Evolutionary conservation across 2,797 vertebrate species (phyloP).

Genomic region (Pelodytes ibericus): DNA sequence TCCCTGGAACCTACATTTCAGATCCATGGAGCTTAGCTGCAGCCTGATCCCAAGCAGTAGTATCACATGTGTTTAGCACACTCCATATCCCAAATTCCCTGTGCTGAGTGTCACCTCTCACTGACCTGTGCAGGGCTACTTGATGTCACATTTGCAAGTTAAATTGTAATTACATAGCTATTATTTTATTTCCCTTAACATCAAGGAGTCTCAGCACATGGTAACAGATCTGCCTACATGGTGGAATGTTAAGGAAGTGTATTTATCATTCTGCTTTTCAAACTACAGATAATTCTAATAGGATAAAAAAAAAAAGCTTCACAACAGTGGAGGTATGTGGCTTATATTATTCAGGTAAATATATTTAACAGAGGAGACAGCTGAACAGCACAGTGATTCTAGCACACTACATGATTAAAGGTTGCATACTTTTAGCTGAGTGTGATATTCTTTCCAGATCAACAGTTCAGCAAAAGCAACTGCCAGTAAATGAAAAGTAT

Average conservation of each 20-base stretch:
- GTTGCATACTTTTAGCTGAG: background rate
- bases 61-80: too few species aligned
- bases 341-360: slow-evolving; percentile 17
- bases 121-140: too few species aligned
- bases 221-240: slow-evolving; percentile 23
- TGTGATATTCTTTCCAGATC: background rate
- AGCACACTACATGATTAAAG: background rate
- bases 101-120: too few species aligned
- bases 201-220: slow-evolving; percentile 30
- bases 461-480: background rate
- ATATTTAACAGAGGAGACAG: slow-evolving; percentile 3
- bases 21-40: too few species aligned
- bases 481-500: background rate
- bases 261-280: slow-evolving; percentile 42
- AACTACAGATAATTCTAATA: slow-evolving; percentile 38
- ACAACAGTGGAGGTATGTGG: slow-evolving; percentile 23
- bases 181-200: slow-evolving; percentile 20
- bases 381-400: background rate
- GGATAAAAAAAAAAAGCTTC: slow-evolving; percentile 18
- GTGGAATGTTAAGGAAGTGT: slow-evolving; percentile 32
- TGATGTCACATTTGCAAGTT: too few species aligned
- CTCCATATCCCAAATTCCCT: too few species aligned
- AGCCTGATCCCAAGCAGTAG: too few species aligned
- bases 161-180: slow-evolving; percentile 6
- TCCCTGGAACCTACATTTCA: too few species aligned